Base-by-base conservation (phyloP, 2,888 invertebrate species). In the Cephus runcator region DNA sequence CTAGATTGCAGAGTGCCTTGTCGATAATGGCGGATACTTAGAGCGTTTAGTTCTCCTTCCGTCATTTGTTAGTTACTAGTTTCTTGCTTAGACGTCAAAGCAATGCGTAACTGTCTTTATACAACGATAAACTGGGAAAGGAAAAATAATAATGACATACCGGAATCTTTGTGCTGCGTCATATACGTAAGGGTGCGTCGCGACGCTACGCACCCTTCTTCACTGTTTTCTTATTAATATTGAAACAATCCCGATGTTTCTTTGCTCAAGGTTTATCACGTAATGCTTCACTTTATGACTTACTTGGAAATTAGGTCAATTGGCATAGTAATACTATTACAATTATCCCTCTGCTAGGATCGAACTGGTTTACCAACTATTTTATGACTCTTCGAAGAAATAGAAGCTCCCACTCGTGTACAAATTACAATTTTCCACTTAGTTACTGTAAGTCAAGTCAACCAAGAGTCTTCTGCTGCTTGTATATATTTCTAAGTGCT, bases 321-420 rank as follows among this genome's bases (percentile, higher is more conserved):
- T 71, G 34, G 12, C n/a, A 71, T 34, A 71, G n/a, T 23, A 71
- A 71, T 31, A 34, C 12, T 31, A 23, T 56, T 56, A 23, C 56
- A 56, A 56, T 56, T 56, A 56, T 56, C 56, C 56, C 56, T 15
- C 40, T 56, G 9, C 56, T 71, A 71, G 34, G 12, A 34, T 34
- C 71, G 71, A 12, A 23, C 12, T 31, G 34, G 31, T 71, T 56
- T 56, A 71, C 33, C 33, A 34, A 71, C 34, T 12, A 71, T 71
- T 71, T 71, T 71, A 71, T 23, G 71, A 71, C 71, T 34, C 71
- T 71, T 71, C 33, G 33, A 31, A 34, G 71, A 71, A 71, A 56
- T 56, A 12, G 71, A 33, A 71, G 71, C 33, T 71, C 33, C 71
- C 33, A 71, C 71, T 71, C 71, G 12, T 12, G 31, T 71, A 71